Evolutionary conservation across 2,113 vertebrate genomes (phyloP).

Genomic region (Microcebus griseorufus): DNA sequence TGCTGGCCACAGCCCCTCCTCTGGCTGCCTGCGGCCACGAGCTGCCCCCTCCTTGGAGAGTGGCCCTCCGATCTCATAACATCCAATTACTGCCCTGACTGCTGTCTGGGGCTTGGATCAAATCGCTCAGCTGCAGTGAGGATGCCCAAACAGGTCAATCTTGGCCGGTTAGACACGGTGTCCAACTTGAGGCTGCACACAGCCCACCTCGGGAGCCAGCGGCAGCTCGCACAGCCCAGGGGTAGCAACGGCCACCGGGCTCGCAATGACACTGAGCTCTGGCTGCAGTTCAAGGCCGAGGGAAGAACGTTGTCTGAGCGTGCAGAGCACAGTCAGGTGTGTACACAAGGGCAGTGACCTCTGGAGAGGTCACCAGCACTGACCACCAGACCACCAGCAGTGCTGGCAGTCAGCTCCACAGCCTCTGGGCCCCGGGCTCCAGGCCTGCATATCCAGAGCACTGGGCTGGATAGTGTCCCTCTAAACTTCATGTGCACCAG

Average conservation of each 20-base stretch:
- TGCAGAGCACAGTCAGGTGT: accelerated
- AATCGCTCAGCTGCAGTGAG: conserved; percentile 64
- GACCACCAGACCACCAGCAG: accelerated
- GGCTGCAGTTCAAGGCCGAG: neutral
- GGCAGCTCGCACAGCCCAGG: neutral
- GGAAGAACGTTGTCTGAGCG: accelerated
- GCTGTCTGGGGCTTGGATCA: conserved; percentile 70
- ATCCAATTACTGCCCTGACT: conserved; percentile 70
- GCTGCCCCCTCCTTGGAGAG: neutral
- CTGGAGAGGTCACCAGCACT: neutral
- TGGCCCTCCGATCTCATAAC: conserved; percentile 58
- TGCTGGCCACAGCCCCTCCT: neutral
- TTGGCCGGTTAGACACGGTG: conserved; percentile 76
- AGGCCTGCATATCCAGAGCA: neutral
- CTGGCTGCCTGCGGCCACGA: neutral
- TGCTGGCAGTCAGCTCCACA: accelerated
- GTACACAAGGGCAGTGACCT: neutral
- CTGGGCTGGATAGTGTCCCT: accelerated
- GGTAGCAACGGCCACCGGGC: accelerated
- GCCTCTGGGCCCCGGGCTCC: neutral
- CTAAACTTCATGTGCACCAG: accelerated
- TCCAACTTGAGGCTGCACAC: neutral
- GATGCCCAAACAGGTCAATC: conserved; percentile 71
- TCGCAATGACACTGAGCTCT: accelerated
- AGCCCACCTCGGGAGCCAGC: neutral